Conservation (phyloP, 2,888 invertebrate genomes). For the Seladonia tumulorum region DNA sequence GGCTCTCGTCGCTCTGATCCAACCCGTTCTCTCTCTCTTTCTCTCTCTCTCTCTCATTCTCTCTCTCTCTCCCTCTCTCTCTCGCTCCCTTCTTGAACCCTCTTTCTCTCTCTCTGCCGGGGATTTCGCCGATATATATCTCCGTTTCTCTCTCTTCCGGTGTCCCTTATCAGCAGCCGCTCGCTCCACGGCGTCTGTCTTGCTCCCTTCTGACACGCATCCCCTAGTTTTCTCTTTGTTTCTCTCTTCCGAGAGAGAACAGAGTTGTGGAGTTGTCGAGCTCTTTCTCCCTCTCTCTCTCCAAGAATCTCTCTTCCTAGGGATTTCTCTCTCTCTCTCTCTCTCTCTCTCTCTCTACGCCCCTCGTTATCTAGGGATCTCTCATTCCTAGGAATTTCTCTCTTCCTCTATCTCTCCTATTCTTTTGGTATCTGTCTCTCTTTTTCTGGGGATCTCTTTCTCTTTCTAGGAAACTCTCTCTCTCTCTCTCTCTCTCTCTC, state of each 20-base stretch:
- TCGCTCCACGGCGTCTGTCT: conserved; percentile 10
- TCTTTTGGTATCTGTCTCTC: too few species aligned
- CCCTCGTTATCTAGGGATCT: too few species aligned
- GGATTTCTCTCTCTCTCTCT: neutral
- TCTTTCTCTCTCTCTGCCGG: neutral
- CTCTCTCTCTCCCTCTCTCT: too few species aligned
- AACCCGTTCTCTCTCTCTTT: conserved; percentile 31
- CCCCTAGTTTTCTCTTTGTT: neutral
- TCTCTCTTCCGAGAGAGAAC: neutral
- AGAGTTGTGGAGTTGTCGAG: neutral
- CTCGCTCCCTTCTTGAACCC: neutral
- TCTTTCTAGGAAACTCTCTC: neutral
- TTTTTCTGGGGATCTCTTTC: too few species aligned
- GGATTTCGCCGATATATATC: conserved; percentile 7
- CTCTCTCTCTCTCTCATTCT: neutral
- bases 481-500: too few species aligned
- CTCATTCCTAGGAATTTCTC: too few species aligned
- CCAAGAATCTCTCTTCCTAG: neutral
- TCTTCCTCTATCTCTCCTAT: too few species aligned
- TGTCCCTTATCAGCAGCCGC: conserved; percentile 43
- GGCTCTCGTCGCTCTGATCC: conserved; percentile 34
- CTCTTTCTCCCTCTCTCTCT: too few species aligned
- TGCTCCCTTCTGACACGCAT: conserved; percentile 17
- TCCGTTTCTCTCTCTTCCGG: conserved; percentile 21
- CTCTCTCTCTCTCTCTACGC: too few species aligned